Base-by-base conservation (phyloP, 2,888 invertebrate genomes). In the Zootermopsis nevadensis region DNA sequence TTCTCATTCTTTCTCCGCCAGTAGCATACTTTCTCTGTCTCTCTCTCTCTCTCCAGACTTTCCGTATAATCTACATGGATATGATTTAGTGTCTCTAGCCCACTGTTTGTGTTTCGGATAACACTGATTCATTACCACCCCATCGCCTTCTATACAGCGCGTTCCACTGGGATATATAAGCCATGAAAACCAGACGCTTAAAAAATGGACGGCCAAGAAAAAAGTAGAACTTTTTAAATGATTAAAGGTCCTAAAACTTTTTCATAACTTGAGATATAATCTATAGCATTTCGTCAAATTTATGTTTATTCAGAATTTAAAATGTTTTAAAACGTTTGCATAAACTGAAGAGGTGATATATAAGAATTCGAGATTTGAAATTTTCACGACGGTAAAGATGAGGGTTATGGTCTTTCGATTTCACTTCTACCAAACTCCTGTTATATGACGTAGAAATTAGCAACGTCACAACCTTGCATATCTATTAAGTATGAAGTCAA, bases 71-170 rank as follows among this genome's bases (percentile, higher is more conserved):
- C 69, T 69, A 33, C 69, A 69, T 69, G 69, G 67, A 30, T 33
- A 33, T 69, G 69, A 69, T 69, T 69, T 69, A 69, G 31, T 69
- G 33, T 33, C 69, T 33, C 69, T 69, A 30, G 33, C 30, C 67
- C 69, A 69, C 8, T 69, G 69, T 69, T 69, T 69, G 69, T 69
- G 24, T 69, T 69, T 69, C 69, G 69, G 69, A 31, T 69, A 31
- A 33, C 33, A 33, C 19, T 69, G 69, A 69, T 69, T 69, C 69
- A 69, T 69, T 69, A 24, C 69, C 69, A 69, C 0, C 69, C 33
- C 69, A 12, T 24, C 33, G 2, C 19, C 69, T 69, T 22, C 69
- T 33, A 33, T 8, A 15, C 42, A 27, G 27, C n/a, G 60, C n/a
- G 12, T 27, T 8, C 60, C 48, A 15, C 48, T 48, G 48, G 48